Percentiles rank a stretch among this genome's conserved stretches.
Conservation (phyloP, 2,797 vertebrate genomes). For the Microtus californicus region DNA sequence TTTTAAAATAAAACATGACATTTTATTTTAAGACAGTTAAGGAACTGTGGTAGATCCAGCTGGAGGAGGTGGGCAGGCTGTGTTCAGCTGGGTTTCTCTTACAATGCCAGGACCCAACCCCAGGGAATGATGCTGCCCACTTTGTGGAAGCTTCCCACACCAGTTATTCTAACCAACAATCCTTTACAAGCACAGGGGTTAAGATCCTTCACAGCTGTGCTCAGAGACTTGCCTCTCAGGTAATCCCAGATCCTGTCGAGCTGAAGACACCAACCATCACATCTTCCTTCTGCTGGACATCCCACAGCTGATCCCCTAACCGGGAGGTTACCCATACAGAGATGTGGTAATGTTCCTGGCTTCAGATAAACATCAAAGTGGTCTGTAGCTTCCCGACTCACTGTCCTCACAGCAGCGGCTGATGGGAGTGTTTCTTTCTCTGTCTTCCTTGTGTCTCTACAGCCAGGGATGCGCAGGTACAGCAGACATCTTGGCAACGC, state of each 20-base stretch:
- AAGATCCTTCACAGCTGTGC: background rate
- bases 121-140: background rate
- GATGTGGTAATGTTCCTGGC: background rate
- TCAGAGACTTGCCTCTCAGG: background rate
- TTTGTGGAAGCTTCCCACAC: background rate
- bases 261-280: background rate
- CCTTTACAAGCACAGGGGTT: background rate
- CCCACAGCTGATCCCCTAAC: background rate
- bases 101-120: background rate
- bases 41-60: background rate
- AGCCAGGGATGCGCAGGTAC: too few species aligned
- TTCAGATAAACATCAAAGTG: background rate
- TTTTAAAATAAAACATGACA: slow-evolving; percentile 29
- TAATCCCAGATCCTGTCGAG: background rate
- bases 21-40: background rate
- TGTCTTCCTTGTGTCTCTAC: background rate
- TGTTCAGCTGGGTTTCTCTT: too few species aligned
- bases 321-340: background rate
- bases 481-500: background rate
- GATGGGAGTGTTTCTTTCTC: background rate
- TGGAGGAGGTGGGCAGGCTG: rapidly evolving
- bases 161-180: background rate
- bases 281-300: background rate
- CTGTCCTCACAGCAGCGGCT: background rate
- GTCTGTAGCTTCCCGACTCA: background rate